These are phyloP conservation scores for Epinephelus malabaricus DNA, from an alignment of 2,797 vertebrate species.

Conservation along the genomic window DNA sequence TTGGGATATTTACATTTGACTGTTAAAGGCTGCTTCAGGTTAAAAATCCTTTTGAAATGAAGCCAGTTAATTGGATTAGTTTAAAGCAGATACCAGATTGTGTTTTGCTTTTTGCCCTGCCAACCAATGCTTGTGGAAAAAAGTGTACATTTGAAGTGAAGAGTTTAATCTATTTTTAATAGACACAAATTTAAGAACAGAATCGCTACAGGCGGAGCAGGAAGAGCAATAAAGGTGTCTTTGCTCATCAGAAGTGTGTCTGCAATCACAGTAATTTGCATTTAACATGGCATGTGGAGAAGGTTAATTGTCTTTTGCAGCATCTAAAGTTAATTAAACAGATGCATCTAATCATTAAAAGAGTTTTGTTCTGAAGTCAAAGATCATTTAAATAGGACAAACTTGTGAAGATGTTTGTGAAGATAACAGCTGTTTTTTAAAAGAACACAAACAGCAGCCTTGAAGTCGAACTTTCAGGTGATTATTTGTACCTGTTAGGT, in stretches of 20 bases:
- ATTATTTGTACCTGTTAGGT: background rate
- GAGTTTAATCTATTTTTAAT: constrained; percentile 18
- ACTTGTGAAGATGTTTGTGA: background rate
- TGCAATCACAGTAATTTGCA: constrained; percentile 2
- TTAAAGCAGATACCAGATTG: constrained; percentile 13
- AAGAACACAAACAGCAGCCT: background rate
- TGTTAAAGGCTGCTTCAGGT: constrained; percentile 7
- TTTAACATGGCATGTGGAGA: background rate
- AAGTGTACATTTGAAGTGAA: constrained; percentile 7
- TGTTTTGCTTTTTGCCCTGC: background rate
- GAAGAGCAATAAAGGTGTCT: background rate
- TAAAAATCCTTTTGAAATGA: constrained; percentile 41
- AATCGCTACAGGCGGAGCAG: background rate
- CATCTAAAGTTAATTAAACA: constrained; percentile 20
- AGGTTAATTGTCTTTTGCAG: constrained; percentile 21
- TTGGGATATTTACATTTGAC: background rate
- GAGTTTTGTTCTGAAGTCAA: constrained; percentile 17
- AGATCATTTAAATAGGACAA: constrained; percentile 26
- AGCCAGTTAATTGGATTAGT: constrained; percentile 40
- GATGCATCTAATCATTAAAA: constrained; percentile 8
- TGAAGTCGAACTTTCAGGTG: background rate
- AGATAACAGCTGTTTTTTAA: background rate
- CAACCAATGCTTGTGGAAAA: background rate
- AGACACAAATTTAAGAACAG: background rate
- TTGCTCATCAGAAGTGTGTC: background rate